These are phyloP conservation scores for Noctua janthe DNA, from an alignment of 2,888 invertebrate genomes.

Conservation along the genomic window DNA sequence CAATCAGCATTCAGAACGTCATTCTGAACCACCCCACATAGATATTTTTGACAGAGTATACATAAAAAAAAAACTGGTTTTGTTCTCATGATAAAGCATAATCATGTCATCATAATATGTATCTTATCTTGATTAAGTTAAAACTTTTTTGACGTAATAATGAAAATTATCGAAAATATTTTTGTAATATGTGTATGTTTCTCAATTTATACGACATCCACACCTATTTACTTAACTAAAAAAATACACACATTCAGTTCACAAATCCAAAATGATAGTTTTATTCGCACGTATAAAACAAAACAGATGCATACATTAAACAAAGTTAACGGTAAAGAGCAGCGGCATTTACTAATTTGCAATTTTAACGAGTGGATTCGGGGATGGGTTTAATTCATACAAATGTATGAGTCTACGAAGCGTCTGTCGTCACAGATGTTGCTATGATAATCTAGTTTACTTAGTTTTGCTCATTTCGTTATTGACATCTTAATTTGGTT, in stretches of 20 bases:
- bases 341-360: conserved; percentile 65
- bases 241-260: not conserved
- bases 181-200: not conserved
- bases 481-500: conserved; percentile 16
- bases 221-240: not conserved
- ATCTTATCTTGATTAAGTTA: too few relatives aligned
- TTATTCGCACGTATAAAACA: not conserved
- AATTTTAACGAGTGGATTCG: conserved; percentile 70
- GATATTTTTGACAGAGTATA: too few relatives aligned
- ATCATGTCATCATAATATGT: too few relatives aligned
- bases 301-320: not conserved
- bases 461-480: conserved; percentile 32
- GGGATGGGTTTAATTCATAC: conserved; percentile 69
- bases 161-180: too few relatives aligned
- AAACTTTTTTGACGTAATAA: too few relatives aligned
- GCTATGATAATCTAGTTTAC: conserved; percentile 60
- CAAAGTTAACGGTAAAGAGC: conserved; percentile 38
- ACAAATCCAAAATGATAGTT: not conserved
- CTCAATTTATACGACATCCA: not conserved
- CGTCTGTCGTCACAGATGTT: conserved; percentile 56
- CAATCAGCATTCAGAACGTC: too few relatives aligned
- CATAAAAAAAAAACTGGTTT: too few relatives aligned
- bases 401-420: conserved; percentile 72
- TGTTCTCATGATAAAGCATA: too few relatives aligned
- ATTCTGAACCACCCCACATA: too few relatives aligned